Percentiles rank a stretch among this genome's conserved stretches.
Evolutionary conservation across 1,140 invertebrate species (phyloP).

Genomic region (Ceratosolen fusciceps): DNA sequence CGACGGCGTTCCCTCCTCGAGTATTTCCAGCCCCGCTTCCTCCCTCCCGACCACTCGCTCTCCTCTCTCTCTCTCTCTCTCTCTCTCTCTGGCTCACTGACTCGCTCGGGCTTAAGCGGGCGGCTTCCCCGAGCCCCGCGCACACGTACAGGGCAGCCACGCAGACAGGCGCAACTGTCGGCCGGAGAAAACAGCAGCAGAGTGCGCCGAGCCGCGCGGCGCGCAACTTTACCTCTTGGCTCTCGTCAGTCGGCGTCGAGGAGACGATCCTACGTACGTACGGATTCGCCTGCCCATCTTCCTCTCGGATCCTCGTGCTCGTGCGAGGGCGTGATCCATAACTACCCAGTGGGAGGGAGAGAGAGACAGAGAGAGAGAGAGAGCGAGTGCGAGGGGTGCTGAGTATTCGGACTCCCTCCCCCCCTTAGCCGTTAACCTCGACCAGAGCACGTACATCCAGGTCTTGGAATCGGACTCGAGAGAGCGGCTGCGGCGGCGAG

Average conservation of each 20-base stretch:
- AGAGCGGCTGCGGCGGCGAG: not conserved
- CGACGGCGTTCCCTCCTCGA: constrained; percentile 27
- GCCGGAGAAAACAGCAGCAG: constrained; percentile 18
- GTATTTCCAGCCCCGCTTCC: not conserved
- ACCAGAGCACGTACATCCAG: too few species aligned
- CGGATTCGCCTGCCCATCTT: not conserved
- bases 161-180: not conserved
- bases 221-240: constrained; percentile 28
- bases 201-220: constrained; percentile 21
- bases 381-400: not conserved
- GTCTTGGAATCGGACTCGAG: not conserved
- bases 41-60: not conserved
- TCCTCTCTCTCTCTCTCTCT: not conserved
- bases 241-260: constrained; percentile 39
- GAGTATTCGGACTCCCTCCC: not conserved
- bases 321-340: too few species aligned
- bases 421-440: not conserved
- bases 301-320: constrained; percentile 3
- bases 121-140: not conserved
- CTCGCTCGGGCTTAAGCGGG: too few species aligned
- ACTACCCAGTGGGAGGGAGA: too few species aligned
- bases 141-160: not conserved
- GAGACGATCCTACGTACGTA: constrained; percentile 31
- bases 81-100: not conserved
- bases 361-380: constrained; percentile 19